A percentile compares a stretch with the other conserved stretches of the same genome.
Evolutionary conservation across 2,797 vertebrate species (phyloP).

Genomic region (Carapus acus): DNA sequence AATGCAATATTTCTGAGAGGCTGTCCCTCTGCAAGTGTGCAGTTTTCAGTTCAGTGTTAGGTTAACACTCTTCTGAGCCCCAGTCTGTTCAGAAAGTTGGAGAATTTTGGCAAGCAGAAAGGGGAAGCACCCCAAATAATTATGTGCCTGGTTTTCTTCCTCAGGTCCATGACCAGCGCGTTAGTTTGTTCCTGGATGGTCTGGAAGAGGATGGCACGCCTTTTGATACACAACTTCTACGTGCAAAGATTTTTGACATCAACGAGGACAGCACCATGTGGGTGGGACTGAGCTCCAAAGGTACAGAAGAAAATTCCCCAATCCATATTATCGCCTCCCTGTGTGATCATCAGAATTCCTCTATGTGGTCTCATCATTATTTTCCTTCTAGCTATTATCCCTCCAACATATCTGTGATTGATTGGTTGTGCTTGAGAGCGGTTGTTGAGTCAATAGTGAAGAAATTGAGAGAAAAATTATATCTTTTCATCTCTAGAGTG

Average conservation of each 20-base stretch:
- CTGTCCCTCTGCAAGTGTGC: too few species aligned
- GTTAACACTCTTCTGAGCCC: too few species aligned
- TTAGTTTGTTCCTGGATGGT: constrained; percentile 86
- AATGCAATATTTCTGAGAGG: too few species aligned
- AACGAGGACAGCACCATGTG: constrained; percentile 59
- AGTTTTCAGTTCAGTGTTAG: too few species aligned
- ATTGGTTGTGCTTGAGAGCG: constrained; percentile 56
- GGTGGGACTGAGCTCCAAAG: constrained; percentile 80
- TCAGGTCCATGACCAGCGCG: constrained; percentile 78
- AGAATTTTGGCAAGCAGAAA: not conserved
- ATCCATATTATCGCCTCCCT: too few species aligned
- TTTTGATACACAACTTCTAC: constrained; percentile 77
- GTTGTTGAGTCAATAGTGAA: constrained; percentile 63
- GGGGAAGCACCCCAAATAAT: not conserved
- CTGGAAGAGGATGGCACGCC: constrained; percentile 82
- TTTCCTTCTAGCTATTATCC: constrained; percentile 45
- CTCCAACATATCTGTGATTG: constrained; percentile 64
- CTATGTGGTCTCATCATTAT: constrained; percentile 54
- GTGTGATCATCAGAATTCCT: constrained; percentile 34
- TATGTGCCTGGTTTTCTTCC: constrained; percentile 39
- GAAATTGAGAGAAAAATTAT: constrained; percentile 73
- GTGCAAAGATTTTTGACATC: constrained; percentile 65
- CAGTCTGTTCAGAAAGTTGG: too few species aligned
- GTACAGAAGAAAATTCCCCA: constrained; percentile 58
- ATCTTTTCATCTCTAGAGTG: constrained; percentile 69